phyloP scores from a whole-genome alignment of 2,113 vertebrate species.

The Saccopteryx leptura region DNA sequence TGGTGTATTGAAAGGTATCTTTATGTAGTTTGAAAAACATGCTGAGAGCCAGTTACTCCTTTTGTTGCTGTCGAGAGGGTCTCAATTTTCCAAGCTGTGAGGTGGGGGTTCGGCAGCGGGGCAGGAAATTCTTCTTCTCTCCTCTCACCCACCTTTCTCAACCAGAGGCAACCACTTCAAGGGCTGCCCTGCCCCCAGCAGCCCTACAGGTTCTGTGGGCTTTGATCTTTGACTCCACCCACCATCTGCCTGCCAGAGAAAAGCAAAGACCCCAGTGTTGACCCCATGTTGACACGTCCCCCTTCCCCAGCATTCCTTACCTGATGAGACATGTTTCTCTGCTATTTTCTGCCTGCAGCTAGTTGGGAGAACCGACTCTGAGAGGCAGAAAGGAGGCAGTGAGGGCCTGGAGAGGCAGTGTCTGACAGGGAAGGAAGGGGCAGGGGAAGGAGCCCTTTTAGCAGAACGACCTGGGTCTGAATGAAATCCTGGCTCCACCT shows the following conservation, averaged over 20 bases:
- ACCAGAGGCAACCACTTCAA: neutral
- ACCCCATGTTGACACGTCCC: neutral
- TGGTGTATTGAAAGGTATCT: neutral
- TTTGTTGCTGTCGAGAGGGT: neutral
- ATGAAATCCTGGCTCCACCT: neutral
- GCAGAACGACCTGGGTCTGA: neutral
- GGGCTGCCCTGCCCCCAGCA: neutral
- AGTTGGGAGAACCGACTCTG: neutral
- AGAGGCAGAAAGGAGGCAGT: neutral
- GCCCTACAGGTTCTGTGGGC: neutral
- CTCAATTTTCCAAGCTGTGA: neutral
- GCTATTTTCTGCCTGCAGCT: neutral
- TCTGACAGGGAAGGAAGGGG: neutral
- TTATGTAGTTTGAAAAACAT: neutral
- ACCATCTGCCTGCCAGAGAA: neutral
- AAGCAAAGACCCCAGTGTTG: neutral
- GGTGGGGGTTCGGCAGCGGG: neutral
- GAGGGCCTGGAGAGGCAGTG: neutral
- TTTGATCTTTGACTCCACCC: neutral
- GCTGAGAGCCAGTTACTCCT: neutral
- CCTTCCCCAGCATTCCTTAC: conserved; percentile 34
- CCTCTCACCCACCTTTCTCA: neutral
- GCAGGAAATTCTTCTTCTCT: neutral
- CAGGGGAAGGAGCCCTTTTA: neutral
- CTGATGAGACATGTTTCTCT: neutral